Evolutionary conservation across 2,797 vertebrate genomes (phyloP), one percentile per base, ranked within the genome.

Genomic region (Nasua narica): DNA sequence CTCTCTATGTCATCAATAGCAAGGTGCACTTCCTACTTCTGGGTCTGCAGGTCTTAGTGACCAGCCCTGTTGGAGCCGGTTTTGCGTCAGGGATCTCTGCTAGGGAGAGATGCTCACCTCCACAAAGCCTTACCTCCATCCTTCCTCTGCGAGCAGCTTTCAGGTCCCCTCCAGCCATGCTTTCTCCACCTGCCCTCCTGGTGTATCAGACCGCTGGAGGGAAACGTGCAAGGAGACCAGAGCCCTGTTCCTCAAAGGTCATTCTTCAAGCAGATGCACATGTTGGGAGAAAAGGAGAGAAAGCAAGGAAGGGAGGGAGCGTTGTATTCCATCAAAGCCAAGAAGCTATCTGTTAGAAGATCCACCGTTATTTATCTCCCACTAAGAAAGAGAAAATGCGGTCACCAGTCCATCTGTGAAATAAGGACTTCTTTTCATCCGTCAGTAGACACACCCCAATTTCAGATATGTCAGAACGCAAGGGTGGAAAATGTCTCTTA

Each of bases 1-100:
- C 32, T 19, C 25, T 6, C 40, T 12, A 0, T 27, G 35, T 43
- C 4, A 0, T 43, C 35, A 16, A 3, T n/a, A 3, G 29, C 18
- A 0, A 62, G 54, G 37, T 18, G 4, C 7, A 65, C 81, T 58
- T 60, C 7, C 12, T 1, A 0, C 6, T 15, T 69, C 69, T 12
- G 18, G 13, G 15, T 32, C 52, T 37, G 12, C 3, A n/a, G 58
- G 5, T 70, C 52, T 69, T 25, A 21, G 54, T n/a, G 62, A 27
- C 35, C n/a, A 56, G 35, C 50, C 40, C 2, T 32, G 1, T 2
- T 10, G 0, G 40, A 48, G 14, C 78, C 62, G 52, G 48, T 56
- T 69, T 56, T 15, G 2, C 5, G 9, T 27, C 23, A 32, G 54
- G 69, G 40, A 70, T 43, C 9, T 27, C 48, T 37, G 2, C 40